Percentiles rank a stretch among this genome's conserved stretches.
These are phyloP conservation scores for Habropoda laboriosa DNA, from an alignment of 1,140 invertebrate genomes.

Conservation along the genomic window DNA sequence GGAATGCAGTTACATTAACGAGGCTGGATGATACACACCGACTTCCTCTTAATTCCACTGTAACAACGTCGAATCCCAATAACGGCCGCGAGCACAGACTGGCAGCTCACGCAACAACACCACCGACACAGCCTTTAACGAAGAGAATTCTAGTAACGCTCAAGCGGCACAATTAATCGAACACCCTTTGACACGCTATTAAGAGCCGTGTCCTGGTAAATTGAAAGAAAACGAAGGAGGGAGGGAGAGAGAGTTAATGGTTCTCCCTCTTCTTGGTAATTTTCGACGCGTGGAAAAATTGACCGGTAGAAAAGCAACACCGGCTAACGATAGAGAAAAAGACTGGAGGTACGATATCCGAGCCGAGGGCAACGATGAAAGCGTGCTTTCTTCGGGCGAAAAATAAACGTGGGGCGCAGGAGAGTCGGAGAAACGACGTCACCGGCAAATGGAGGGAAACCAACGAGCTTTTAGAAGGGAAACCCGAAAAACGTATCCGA, in stretches of 20 bases:
- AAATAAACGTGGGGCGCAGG: not conserved
- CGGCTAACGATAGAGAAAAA: not conserved
- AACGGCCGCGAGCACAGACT: not conserved
- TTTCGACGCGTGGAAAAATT: not conserved
- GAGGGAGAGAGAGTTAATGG: not conserved
- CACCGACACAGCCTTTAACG: conserved; percentile 11
- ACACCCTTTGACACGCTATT: not conserved
- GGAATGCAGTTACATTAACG: not conserved
- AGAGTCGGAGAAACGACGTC: not conserved
- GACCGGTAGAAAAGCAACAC: not conserved
- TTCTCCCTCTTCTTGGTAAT: too few species aligned
- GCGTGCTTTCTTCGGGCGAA: not conserved
- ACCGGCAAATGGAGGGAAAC: conserved; percentile 47
- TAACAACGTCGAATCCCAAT: conserved; percentile 9
- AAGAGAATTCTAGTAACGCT: conserved; percentile 1
- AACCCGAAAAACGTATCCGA: conserved; percentile 61
- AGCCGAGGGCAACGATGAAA: not conserved
- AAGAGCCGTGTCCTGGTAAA: not conserved
- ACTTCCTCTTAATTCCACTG: not conserved
- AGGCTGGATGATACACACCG: not conserved
- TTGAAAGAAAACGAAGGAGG: not conserved
- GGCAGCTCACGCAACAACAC: not conserved
- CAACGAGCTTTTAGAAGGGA: conserved; percentile 58
- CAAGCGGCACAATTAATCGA: conserved; percentile 13
- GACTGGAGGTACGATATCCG: not conserved